Conservation (phyloP, 1,140 invertebrate genomes). For the Drosophila pseudoobscura region DNA sequence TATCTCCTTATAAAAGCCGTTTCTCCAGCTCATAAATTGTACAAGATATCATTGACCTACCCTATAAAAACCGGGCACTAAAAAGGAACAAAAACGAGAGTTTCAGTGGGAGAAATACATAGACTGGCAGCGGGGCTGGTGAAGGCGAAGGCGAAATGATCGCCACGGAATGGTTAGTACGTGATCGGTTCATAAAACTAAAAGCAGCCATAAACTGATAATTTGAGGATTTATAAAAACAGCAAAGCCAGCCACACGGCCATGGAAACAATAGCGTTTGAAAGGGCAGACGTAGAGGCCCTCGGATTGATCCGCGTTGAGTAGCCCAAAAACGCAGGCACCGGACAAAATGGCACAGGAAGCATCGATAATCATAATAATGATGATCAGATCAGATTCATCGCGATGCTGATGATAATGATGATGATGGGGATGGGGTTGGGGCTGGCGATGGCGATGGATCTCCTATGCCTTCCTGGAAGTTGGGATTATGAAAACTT, state of each 20-base stretch:
- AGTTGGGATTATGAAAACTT: slow-evolving; percentile 7
- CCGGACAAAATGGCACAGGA: slow-evolving; percentile 7
- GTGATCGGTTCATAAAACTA: slow-evolving; percentile 81
- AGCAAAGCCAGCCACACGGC: slow-evolving; percentile 28
- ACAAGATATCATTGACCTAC: no score
- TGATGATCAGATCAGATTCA: no score
- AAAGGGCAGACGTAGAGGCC: slow-evolving; percentile 20
- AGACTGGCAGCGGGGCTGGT: slow-evolving; percentile 24
- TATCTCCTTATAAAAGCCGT: no score
- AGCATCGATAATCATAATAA: slow-evolving; percentile 25
- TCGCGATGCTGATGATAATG: slow-evolving; percentile 13
- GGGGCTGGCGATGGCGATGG: no score
- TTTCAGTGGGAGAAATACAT: no score
- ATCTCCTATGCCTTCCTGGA: slow-evolving; percentile 24
- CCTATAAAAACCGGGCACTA: no score
- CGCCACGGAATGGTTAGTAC: slow-evolving; percentile 61
- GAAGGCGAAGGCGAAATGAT: slow-evolving; percentile 30
- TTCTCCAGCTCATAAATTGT: no score
- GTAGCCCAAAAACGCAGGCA: slow-evolving; percentile 28
- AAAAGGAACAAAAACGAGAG: no score
- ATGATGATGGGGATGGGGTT: slow-evolving; percentile 4
- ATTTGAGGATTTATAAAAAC: slow-evolving; percentile 79
- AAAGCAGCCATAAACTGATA: slow-evolving; percentile 79
- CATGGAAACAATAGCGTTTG: slow-evolving; percentile 45
- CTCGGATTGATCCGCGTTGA: slow-evolving; percentile 41